Evolutionary conservation across 2,113 vertebrate species (phyloP).

Genomic region (Vicugna pacos): DNA sequence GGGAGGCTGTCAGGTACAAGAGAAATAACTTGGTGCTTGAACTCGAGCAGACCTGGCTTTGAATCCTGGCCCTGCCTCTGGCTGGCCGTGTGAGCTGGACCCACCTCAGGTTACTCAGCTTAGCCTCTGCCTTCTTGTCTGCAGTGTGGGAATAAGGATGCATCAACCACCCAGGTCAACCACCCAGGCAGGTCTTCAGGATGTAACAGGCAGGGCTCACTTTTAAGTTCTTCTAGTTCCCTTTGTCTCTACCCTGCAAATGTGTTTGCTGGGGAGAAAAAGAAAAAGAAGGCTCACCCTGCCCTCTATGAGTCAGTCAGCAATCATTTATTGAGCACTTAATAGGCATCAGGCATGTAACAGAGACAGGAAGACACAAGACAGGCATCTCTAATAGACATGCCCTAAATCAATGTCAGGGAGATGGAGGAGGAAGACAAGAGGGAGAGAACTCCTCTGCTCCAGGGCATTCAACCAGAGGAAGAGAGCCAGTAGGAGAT

Average conservation of each 20-base stretch:
- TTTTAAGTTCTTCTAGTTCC: neutral
- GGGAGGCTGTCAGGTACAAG: neutral
- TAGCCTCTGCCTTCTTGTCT: neutral
- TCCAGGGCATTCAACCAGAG: neutral
- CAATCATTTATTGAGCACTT: neutral
- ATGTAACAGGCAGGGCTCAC: fast-evolving
- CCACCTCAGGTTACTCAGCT: fast-evolving
- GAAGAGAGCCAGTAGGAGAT: neutral
- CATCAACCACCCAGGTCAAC: neutral
- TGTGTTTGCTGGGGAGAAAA: neutral
- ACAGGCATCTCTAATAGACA: fast-evolving
- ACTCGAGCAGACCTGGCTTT: neutral
- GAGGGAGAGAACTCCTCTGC: fast-evolving
- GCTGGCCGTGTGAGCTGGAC: neutral
- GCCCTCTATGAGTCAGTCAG: neutral
- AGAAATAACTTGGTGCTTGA: neutral
- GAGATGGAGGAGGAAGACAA: neutral
- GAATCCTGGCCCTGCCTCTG: neutral
- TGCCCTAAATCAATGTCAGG: fast-evolving
- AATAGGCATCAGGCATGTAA: too few relatives aligned
- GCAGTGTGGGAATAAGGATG: fast-evolving
- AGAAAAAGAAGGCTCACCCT: neutral
- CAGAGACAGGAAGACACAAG: neutral
- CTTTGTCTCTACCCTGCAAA: neutral
- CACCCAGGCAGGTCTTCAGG: neutral